Conservation (phyloP, 2,888 invertebrate species). For the Parnassius apollo region DNA sequence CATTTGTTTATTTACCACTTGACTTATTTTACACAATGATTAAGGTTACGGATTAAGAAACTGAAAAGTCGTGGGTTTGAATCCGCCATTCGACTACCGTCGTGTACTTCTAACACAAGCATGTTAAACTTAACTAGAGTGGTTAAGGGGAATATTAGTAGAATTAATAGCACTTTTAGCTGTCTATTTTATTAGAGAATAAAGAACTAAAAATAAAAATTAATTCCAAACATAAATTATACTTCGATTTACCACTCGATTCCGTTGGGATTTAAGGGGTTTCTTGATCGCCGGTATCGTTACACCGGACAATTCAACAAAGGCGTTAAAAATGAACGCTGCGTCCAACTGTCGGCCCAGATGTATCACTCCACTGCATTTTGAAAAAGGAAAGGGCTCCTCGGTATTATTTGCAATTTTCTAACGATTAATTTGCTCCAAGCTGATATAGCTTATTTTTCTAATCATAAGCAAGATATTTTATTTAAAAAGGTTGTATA, state of each 20-base stretch:
- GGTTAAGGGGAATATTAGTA: too few relatives aligned
- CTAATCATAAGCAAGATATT: neutral
- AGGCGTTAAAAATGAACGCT: slow-evolving; percentile 72
- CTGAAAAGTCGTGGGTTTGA: too few relatives aligned
- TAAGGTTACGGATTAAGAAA: too few relatives aligned
- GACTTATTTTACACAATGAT: too few relatives aligned
- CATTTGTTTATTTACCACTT: too few relatives aligned
- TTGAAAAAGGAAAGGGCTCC: slow-evolving; percentile 32
- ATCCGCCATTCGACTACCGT: too few relatives aligned
- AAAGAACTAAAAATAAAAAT: slow-evolving; percentile 2
- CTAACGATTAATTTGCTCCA: slow-evolving; percentile 32
- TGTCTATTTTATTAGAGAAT: too few relatives aligned
- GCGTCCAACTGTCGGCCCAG: slow-evolving; percentile 58
- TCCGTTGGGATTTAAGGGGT: slow-evolving; percentile 39
- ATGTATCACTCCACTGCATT: slow-evolving; percentile 61
- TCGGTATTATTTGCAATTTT: slow-evolving; percentile 38
- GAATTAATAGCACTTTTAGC: too few relatives aligned
- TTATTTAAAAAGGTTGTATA: too few relatives aligned
- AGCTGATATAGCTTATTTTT: neutral
- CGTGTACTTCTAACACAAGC: too few relatives aligned
- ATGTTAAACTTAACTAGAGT: too few relatives aligned
- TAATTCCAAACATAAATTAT: slow-evolving; percentile 56
- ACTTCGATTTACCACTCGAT: slow-evolving; percentile 57
- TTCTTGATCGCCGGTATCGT: slow-evolving; percentile 37
- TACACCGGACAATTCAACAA: slow-evolving; percentile 63